Percentiles rank a stretch among this genome's conserved stretches.
phyloP scores from a whole-genome alignment of 2,113 vertebrate genomes.

The Macroglossus sobrinus region DNA sequence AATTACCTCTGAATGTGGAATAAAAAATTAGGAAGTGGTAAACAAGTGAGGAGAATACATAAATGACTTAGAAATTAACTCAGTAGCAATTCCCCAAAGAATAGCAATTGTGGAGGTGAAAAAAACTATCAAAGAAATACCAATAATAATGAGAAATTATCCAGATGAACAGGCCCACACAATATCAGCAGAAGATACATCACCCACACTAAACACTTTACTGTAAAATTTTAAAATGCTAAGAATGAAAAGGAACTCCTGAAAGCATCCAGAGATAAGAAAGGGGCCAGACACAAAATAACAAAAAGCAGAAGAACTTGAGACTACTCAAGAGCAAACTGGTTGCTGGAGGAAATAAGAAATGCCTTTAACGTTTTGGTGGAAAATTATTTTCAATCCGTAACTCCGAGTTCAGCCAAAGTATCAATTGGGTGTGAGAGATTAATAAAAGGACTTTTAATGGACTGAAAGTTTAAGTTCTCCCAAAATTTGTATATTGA shows the following conservation, averaged over 20 bases:
- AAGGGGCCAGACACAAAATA: neutral
- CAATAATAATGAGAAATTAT: neutral
- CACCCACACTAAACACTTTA: neutral
- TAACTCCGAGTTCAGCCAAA: neutral
- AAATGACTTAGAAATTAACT: neutral
- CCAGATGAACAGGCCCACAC: neutral
- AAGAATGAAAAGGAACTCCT: neutral
- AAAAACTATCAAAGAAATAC: neutral
- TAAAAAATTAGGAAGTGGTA: neutral
- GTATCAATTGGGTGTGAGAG: neutral
- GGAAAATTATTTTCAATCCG: neutral
- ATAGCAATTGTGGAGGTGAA: neutral
- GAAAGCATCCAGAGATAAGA: neutral
- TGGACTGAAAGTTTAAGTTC: neutral
- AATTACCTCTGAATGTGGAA: neutral
- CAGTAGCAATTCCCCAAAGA: neutral
- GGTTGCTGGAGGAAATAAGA: neutral
- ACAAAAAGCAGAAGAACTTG: neutral
- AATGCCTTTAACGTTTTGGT: neutral
- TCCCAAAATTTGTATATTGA: neutral
- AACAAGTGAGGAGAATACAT: neutral
- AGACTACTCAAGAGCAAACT: neutral
- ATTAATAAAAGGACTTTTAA: neutral
- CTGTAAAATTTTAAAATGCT: neutral
- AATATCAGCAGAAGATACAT: neutral